phyloP scores from a whole-genome alignment of 2,888 invertebrate genomes.

The Rhagophthalmus giganteus region DNA sequence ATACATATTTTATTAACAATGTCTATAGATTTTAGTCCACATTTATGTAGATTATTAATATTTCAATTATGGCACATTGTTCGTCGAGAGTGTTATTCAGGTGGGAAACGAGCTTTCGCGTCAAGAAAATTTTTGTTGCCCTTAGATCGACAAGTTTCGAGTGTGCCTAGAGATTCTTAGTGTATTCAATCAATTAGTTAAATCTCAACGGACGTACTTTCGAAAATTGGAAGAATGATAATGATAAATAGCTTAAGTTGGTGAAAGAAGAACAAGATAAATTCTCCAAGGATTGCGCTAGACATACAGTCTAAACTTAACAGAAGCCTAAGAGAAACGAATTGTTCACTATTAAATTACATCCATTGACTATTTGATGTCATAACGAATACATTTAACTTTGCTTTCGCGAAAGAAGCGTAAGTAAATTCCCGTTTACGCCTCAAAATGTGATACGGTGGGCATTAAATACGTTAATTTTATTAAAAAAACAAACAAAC shows the following conservation, averaged over 20 bases:
- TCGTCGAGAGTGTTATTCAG: too few relatives aligned
- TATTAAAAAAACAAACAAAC: too few relatives aligned
- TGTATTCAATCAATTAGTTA: slow-evolving; percentile 41
- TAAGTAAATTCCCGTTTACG: too few relatives aligned
- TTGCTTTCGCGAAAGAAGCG: too few relatives aligned
- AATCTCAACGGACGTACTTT: slow-evolving; percentile 34
- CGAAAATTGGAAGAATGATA: slow-evolving; percentile 38
- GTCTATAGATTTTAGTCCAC: too few relatives aligned
- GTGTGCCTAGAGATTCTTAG: slow-evolving; percentile 35
- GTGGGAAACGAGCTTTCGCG: neutral
- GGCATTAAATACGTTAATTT: too few relatives aligned
- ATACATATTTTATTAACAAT: too few relatives aligned
- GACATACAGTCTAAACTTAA: slow-evolving; percentile 5
- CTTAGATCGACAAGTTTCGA: slow-evolving; percentile 9
- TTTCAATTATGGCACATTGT: too few relatives aligned
- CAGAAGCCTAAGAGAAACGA: neutral
- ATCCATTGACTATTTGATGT: neutral
- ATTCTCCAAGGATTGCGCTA: slow-evolving; percentile 16
- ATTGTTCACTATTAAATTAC: neutral
- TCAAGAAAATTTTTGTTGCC: slow-evolving; percentile 3
- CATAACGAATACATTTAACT: too few relatives aligned
- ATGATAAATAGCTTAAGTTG: slow-evolving; percentile 37
- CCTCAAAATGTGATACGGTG: too few relatives aligned
- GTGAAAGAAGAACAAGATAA: slow-evolving; percentile 28
- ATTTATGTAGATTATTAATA: too few relatives aligned